Base-by-base conservation (phyloP, 2,797 vertebrate genomes). In the Hoplostethus mediterraneus region DNA sequence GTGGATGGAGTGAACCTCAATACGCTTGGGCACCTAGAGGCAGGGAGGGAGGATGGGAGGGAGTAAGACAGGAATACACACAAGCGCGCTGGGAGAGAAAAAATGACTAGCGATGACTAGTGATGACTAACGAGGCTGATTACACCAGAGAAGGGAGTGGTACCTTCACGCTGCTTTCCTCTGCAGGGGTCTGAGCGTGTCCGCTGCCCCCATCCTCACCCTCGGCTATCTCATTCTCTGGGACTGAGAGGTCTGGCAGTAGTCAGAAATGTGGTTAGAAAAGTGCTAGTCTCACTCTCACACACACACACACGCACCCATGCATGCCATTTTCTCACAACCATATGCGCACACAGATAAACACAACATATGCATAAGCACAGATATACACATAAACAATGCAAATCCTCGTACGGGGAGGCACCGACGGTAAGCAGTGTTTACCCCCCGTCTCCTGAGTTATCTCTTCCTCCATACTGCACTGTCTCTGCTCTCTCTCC, bases 1-100 rank as follows among this genome's bases (percentile, higher is more conserved):
- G 89, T 97, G 96, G 91, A 97, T 95, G 73, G 96, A 93, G 28
- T 95, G 95, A 65, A 96, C 89, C 8, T 97, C 96, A 60, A 94
- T 93, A 51, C 89, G 86, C 80, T 92, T 94, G 75, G 93, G 90
- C 72, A 92, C 88, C 94, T 95, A 81, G 52, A 77, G 17, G 79
- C 8, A 48, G 30, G 5, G 54, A 67, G 36, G 62, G 48, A 10
- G 63, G 61, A 45, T 0, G 21, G 12, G 28, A 78, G 70, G 33
- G 33, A 36, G 33, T 36, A 6, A 89, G 70, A 56, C 55, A 67
- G 78, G 71, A 25, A 67, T 17, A 71, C 17, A 71, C 17, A 57
- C 0, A 25, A 21, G 1, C 21, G 0, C 33, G 25, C 0, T 33
- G 2, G n/a, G 9, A 56, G 44, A 67, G 55, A 30, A 57, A 12